Conservation (phyloP, 1,140 invertebrate species). For the Drosophila micromelanica region DNA sequence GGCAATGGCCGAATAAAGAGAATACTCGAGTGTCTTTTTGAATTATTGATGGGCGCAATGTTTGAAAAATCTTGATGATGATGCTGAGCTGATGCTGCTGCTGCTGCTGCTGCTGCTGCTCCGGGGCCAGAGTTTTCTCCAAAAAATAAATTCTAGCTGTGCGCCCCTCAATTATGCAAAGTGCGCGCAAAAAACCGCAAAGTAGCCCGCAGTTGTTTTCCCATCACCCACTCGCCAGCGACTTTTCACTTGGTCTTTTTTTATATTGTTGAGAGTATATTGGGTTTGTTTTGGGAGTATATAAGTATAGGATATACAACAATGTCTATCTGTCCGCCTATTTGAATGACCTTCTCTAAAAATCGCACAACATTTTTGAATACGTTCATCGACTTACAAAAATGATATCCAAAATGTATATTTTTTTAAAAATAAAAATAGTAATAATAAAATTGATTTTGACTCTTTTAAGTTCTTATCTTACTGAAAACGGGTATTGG, state of each 20-base stretch:
- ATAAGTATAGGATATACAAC: no score
- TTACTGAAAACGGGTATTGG: no score
- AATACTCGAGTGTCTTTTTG: constrained; percentile 71
- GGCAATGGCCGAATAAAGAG: constrained; percentile 48
- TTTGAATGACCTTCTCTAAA: no score
- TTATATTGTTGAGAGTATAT: neutral
- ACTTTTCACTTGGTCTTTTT: neutral
- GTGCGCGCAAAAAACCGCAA: constrained; percentile 80
- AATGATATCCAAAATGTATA: no score
- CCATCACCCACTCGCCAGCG: neutral
- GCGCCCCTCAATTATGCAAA: constrained; percentile 75
- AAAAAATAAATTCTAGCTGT: constrained; percentile 70
- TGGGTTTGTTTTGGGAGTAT: no score
- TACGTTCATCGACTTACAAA: no score
- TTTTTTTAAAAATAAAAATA: no score
- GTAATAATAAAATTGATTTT: no score
- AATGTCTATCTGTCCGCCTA: no score
- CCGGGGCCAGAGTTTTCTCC: constrained; percentile 34
- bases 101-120: neutral
- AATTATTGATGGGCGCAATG: constrained; percentile 69
- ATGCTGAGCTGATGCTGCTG: constrained; percentile 30
- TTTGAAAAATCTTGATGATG: constrained; percentile 42
- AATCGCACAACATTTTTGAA: no score
- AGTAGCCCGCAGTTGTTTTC: constrained; percentile 47
- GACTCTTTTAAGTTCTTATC: no score